These are phyloP conservation scores for Polydrusus tereticollis DNA, from an alignment of 2,888 invertebrate genomes.

Conservation along the genomic window DNA sequence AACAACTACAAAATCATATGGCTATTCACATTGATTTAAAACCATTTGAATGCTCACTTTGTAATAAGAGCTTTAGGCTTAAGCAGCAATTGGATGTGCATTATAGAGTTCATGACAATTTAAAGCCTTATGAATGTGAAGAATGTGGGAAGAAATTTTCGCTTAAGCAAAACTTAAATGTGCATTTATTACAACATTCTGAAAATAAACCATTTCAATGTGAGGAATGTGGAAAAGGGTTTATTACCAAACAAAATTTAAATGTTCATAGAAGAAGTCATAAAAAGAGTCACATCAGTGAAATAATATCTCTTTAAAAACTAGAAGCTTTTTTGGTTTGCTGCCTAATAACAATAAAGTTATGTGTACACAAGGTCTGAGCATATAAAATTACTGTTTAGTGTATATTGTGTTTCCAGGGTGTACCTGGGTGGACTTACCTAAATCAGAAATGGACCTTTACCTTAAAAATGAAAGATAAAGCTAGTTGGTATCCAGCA, in stretches of 20 bases:
- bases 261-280: constrained; percentile 43
- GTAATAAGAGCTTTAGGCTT: constrained; percentile 55
- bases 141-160: constrained; percentile 48
- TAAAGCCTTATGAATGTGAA: constrained; percentile 48
- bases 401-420: no score
- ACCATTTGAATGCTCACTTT: constrained; percentile 53
- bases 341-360: no score
- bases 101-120: constrained; percentile 51
- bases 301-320: background rate
- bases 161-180: constrained; percentile 48
- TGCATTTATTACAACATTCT: constrained; percentile 46
- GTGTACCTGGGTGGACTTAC: no score
- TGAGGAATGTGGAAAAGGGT: constrained; percentile 41
- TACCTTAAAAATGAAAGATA: no score
- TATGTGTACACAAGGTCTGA: no score
- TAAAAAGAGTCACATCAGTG: background rate
- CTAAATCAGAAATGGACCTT: no score
- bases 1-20: constrained; percentile 53
- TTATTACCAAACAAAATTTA: constrained; percentile 47
- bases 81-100: constrained; percentile 56
- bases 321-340: background rate
- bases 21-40: constrained; percentile 51
- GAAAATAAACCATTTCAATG: constrained; percentile 41
- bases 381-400: no score
- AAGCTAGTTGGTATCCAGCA: no score